Conservation (phyloP, 2,888 invertebrate species). For the Drosophila acutilabella region DNA sequence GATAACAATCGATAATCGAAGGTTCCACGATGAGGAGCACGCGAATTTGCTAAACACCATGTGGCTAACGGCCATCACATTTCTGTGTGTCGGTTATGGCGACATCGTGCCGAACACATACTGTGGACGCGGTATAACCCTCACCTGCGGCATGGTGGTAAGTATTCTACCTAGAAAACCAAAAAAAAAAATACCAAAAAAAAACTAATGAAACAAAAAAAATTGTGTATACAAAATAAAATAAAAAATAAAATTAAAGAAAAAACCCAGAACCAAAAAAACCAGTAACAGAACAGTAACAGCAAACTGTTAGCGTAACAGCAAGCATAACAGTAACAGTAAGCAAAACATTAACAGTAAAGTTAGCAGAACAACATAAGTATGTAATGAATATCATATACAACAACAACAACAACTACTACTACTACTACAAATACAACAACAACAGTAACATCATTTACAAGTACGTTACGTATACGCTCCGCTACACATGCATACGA, state of each 20-base stretch:
- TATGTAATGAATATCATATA: constrained; percentile 20
- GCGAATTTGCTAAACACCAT: constrained; percentile 99
- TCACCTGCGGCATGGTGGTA: constrained; percentile 99
- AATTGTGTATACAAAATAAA: constrained; percentile 6
- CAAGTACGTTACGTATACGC: constrained; percentile 51
- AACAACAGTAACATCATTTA: constrained; percentile 19
- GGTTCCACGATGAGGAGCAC: constrained; percentile 99
- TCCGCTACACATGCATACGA: constrained; percentile 53
- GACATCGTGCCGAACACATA: constrained; percentile 99
- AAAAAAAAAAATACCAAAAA: constrained; percentile 18
- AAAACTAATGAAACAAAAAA: not conserved
- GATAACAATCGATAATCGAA: constrained; percentile 81
- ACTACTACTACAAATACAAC: constrained; percentile 13
- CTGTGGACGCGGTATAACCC: constrained; percentile 99
- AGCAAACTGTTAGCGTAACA: constrained; percentile 31
- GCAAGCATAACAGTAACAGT: constrained; percentile 30
- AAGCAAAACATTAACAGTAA: constrained; percentile 28
- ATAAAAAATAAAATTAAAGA: constrained; percentile 24
- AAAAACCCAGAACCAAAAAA: constrained; percentile 41
- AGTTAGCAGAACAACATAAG: constrained; percentile 29
- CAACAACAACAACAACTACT: constrained; percentile 24
- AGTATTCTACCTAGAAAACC: constrained; percentile 85
- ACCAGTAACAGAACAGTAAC: constrained; percentile 44
- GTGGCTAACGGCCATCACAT: constrained; percentile 99
- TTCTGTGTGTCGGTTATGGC: constrained; percentile 99